phyloP scores from a whole-genome alignment of 2,113 vertebrate species.

The Mormyrus lacerda region DNA sequence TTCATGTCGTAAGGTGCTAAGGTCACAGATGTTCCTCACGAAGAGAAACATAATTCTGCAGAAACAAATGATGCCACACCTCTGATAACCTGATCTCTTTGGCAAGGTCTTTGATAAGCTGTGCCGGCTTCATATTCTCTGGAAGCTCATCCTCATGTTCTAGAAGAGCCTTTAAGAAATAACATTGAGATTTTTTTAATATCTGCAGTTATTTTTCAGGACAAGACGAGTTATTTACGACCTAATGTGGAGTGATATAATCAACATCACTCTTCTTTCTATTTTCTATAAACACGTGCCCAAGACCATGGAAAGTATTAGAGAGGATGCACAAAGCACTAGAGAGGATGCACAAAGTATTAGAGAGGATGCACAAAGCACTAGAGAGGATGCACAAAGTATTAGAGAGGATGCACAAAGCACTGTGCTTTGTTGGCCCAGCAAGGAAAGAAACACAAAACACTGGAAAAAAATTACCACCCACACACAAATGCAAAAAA shows the following conservation, averaged over 20 bases:
- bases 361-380: background rate
- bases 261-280: background rate
- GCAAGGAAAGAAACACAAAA: background rate
- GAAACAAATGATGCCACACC: conserved; percentile 50
- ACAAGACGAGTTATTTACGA: background rate
- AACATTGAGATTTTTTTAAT: background rate
- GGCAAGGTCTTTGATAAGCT: conserved; percentile 98
- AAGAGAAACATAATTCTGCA: background rate
- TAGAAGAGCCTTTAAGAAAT: conserved; percentile 71
- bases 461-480: background rate
- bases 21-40: background rate
- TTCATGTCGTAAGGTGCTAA: background rate
- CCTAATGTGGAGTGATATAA: background rate
- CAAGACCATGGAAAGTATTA: background rate
- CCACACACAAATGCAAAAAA: background rate
- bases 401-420: background rate
- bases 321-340: background rate
- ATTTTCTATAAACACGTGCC: background rate
- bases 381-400: too few species aligned
- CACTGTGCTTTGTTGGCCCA: background rate
- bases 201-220: background rate
- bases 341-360: too few species aligned
- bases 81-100: conserved; percentile 96
- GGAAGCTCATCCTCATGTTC: conserved; percentile 97
- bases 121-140: conserved; percentile 94